Conservation (phyloP, 2,113 vertebrate genomes). For the Hemibagrus wyckioides region DNA sequence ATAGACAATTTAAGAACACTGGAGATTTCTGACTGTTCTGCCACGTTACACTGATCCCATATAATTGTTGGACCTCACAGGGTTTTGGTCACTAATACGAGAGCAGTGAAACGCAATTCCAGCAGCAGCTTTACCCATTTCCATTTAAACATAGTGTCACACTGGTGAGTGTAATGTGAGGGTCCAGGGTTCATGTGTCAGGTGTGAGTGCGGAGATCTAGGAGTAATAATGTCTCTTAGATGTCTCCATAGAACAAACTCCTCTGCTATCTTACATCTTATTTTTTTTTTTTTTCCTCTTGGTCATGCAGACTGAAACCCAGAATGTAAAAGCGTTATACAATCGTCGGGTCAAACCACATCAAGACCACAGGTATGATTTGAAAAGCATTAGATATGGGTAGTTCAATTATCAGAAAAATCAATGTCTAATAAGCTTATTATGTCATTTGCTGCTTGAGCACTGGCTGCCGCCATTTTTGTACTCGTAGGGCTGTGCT, state of each 20-base stretch:
- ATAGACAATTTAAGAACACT: not conserved
- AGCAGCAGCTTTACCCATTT: slow-evolving; percentile 8
- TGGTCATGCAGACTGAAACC: not conserved
- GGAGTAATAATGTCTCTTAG: not conserved
- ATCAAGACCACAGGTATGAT: slow-evolving; percentile 37
- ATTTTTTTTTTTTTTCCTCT: not conserved
- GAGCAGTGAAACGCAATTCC: slow-evolving; percentile 20
- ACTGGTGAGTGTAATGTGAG: slow-evolving; percentile 17
- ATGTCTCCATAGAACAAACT: not conserved
- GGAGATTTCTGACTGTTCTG: slow-evolving; percentile 10
- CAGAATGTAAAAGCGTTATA: not conserved
- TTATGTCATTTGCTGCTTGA: slow-evolving; percentile 50
- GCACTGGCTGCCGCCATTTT: slow-evolving; percentile 22
- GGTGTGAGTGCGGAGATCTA: not conserved
- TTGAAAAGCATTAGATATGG: slow-evolving; percentile 42
- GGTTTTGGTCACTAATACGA: slow-evolving; percentile 30
- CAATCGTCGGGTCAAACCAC: not conserved
- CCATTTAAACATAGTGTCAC: slow-evolving; percentile 36
- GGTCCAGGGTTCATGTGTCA: not conserved
- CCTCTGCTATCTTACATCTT: not conserved
- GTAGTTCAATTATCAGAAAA: slow-evolving; percentile 49
- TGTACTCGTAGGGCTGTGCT: not conserved
- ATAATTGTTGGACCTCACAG: slow-evolving; percentile 35
- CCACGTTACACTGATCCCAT: slow-evolving; percentile 25
- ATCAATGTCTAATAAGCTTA: slow-evolving; percentile 56